Conservation (phyloP, 2,113 vertebrate genomes). For the Pogonocichla stellata region DNA sequence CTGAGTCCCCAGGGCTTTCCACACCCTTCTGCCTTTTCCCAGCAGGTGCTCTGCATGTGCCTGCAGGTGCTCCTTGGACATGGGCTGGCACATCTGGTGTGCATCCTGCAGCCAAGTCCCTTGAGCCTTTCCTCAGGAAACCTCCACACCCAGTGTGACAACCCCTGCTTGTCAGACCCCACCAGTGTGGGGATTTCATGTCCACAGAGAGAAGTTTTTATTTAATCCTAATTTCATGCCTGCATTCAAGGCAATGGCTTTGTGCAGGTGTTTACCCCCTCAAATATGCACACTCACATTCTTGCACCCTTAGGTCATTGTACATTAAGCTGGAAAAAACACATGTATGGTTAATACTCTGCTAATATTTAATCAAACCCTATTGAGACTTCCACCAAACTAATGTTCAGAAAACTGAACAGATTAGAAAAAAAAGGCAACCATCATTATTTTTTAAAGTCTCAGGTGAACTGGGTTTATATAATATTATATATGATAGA, state of each 20-base stretch:
- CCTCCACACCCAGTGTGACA: background rate
- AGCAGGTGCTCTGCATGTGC: background rate
- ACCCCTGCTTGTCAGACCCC: background rate
- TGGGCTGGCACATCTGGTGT: background rate
- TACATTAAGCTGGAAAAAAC: background rate
- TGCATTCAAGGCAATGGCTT: background rate
- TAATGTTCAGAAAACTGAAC: background rate
- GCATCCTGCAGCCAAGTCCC: background rate
- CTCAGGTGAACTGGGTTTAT: background rate
- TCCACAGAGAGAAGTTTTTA: background rate
- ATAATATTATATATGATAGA: background rate
- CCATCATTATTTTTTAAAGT: background rate
- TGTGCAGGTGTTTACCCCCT: background rate
- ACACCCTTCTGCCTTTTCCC: background rate
- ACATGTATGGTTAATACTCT: background rate
- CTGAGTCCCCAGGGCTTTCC: rapidly evolving
- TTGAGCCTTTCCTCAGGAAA: background rate
- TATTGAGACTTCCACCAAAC: background rate
- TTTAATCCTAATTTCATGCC: background rate
- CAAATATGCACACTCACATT: background rate
- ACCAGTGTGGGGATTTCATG: background rate
- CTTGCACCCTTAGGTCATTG: background rate
- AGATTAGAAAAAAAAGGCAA: background rate
- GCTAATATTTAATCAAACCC: background rate
- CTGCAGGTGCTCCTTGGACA: rapidly evolving